Base-by-base conservation (phyloP, 1,140 invertebrate genomes). In the Bathynomus jamesi region DNA sequence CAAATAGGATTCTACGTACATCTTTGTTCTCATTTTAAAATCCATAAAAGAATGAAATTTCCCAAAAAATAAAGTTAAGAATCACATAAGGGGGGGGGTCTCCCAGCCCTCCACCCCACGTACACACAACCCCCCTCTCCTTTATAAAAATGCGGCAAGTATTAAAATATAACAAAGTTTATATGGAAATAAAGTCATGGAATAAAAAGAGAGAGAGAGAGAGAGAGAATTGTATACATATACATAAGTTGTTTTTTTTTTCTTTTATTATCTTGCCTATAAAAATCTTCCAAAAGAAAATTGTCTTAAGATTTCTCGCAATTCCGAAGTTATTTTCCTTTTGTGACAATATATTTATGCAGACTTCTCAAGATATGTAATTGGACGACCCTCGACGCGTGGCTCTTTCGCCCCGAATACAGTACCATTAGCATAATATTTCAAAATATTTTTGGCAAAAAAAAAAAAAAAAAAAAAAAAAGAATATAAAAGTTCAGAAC, bases 401-500 rank as follows among this genome's bases (percentile, higher is more conserved):
- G 62, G 66, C 67, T 65, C 65, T 72, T 67, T 67, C 29, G 66
- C 28, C 46, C 32, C 46, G 65, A 67, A 72, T 61, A 72, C 70
- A 67, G 61, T 72, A 61, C 62, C 65, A 72, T 72, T 72, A 72
- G 70, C 70, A 72, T 72, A 72, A 67, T 67, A 71, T 71, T 71
- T 71, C 65, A 71, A 66, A 46, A 61, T 65, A 40, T 71, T 65
- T 71, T 65, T 30, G 28, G 64, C 25, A 10, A 31, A 32, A 64
- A 25, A 31, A 70, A 30, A 27, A 32, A 32, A 70, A 70, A 64
- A 70, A 21, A 7, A 21, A 27, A 65, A 10, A 31, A 32, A 64
- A 25, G 60, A 70, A 30, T 27, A 32, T 64, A 70, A 70, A 64
- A 70, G n/a, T 64, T n/a, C 17, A 32, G n/a, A 70, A 70, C 61